Evolutionary conservation across 2,113 vertebrate genomes (phyloP).

Genomic region (Puntigrus tetrazona): DNA sequence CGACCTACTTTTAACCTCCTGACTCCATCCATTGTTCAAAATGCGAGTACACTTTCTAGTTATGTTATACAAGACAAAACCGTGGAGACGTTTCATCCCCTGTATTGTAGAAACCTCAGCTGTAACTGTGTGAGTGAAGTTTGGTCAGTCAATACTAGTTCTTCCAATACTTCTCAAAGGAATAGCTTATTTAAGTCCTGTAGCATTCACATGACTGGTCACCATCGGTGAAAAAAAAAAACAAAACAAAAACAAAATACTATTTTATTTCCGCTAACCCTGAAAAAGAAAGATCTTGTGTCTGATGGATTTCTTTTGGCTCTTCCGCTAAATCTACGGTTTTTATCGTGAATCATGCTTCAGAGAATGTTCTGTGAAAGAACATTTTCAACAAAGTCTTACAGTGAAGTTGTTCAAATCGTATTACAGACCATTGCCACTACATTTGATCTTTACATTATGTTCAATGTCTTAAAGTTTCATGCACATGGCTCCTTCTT

Average conservation of each 20-base stretch:
- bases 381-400: constrained; percentile 96
- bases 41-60: background rate
- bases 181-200: constrained; percentile 80
- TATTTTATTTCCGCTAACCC: constrained; percentile 87
- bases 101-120: constrained; percentile 15
- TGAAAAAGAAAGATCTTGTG: constrained; percentile 82
- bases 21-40: background rate
- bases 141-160: constrained; percentile 23
- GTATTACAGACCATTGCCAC: constrained; percentile 98
- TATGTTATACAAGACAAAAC: constrained; percentile 15
- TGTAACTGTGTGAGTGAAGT: constrained; percentile 38
- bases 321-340: constrained; percentile 94
- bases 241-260: background rate
- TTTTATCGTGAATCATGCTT: constrained; percentile 90
- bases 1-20: background rate
- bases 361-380: constrained; percentile 97
- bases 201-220: constrained; percentile 98
- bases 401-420: constrained; percentile 98
- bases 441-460: constrained; percentile 80
- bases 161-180: constrained; percentile 76
- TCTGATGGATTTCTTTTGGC: constrained; percentile 69
- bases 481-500: constrained; percentile 94
- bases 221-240: constrained; percentile 90
- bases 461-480: constrained; percentile 85
- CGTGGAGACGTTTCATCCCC: constrained; percentile 7